phyloP scores from a whole-genome alignment of 2,797 vertebrate genomes.

The Aselliscus stoliczkanus region DNA sequence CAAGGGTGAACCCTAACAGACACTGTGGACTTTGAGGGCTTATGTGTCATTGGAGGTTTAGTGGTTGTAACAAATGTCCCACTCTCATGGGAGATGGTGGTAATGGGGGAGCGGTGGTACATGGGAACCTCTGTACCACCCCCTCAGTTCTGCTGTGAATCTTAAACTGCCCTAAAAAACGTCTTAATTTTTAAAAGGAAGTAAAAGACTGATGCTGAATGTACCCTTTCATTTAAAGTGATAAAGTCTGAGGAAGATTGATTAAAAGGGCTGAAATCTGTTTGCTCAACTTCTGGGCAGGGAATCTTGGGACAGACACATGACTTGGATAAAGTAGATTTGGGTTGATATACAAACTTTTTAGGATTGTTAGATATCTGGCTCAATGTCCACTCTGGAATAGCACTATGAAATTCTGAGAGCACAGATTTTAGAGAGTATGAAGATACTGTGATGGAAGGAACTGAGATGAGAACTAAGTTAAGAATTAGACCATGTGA shows the following conservation, averaged over 20 bases:
- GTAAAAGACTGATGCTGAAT: neutral
- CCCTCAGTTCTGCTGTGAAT: neutral
- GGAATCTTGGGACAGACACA: neutral
- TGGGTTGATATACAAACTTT: neutral
- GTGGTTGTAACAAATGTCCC: neutral
- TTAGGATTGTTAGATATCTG: neutral
- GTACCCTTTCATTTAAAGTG: neutral
- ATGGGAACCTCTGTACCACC: neutral
- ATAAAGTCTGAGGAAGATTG: neutral
- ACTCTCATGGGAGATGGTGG: neutral
- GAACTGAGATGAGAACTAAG: no score
- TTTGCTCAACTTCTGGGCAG: neutral
- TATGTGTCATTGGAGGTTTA: neutral
- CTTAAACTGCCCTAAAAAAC: neutral
- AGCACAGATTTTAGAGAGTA: neutral
- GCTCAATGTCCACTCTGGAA: neutral
- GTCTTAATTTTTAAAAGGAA: neutral
- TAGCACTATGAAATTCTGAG: neutral
- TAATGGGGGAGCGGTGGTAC: neutral
- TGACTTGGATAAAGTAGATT: neutral
- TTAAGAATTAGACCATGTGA: neutral
- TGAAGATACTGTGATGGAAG: neutral
- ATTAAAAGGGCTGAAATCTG: neutral
- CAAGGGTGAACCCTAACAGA: neutral
- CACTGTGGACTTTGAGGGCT: neutral